Evolutionary conservation across 2,797 vertebrate genomes (phyloP).

Genomic region (Geotria australis): DNA sequence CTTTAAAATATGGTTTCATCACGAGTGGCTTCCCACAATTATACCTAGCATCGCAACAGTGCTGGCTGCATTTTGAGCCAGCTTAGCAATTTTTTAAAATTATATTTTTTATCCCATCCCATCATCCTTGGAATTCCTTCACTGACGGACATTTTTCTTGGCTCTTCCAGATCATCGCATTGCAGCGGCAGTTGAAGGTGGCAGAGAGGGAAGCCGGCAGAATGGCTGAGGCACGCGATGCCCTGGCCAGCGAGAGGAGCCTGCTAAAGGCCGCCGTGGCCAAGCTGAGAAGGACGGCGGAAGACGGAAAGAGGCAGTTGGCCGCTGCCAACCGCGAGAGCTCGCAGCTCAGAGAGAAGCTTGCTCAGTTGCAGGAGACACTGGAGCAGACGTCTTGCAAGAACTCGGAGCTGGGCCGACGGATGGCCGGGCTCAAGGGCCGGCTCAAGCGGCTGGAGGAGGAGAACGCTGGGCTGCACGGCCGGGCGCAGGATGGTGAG

Average conservation of each 20-base stretch:
- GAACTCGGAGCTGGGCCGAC: conserved; percentile 13
- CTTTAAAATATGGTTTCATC: too few relatives aligned
- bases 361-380: conserved; percentile 12
- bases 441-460: conserved; percentile 12
- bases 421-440: conserved; percentile 15
- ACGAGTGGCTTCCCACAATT: too few relatives aligned
- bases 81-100: too few relatives aligned
- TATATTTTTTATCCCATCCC: too few relatives aligned
- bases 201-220: conserved; percentile 13
- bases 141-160: background rate
- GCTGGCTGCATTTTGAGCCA: too few relatives aligned
- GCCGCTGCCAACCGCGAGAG: conserved; percentile 16
- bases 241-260: conserved; percentile 17
- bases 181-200: conserved; percentile 11
- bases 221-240: conserved; percentile 25
- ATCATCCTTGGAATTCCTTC: too few relatives aligned
- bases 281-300: conserved; percentile 13
- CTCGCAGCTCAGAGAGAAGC: conserved; percentile 14
- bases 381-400: conserved; percentile 3
- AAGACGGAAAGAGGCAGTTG: conserved; percentile 16
- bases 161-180: conserved; percentile 9
- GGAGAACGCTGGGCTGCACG: conserved; percentile 16
- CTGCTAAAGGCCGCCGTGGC: conserved; percentile 20
- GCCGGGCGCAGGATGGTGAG: conserved; percentile 11
- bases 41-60: too few relatives aligned